A percentile compares a stretch with the other conserved stretches of the same genome.
Evolutionary conservation across 2,888 invertebrate species (phyloP).

Genomic region (Conchocele bisecta): DNA sequence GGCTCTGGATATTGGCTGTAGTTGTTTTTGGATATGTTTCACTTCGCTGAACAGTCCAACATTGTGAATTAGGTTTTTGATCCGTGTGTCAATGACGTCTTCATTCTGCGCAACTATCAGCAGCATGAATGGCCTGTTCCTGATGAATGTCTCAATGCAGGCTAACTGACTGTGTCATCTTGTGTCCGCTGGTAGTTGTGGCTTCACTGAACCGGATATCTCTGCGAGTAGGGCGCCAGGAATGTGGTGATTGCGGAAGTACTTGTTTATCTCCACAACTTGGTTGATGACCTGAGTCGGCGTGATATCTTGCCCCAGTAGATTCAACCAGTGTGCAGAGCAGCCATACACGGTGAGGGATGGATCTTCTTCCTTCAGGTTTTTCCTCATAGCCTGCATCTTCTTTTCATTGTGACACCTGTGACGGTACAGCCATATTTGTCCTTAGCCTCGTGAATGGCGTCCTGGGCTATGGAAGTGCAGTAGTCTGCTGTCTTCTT

Average conservation of each 20-base stretch:
- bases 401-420: conserved; percentile 36
- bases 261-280: conserved; percentile 36
- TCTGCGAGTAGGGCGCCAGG: conserved; percentile 15
- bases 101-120: conserved; percentile 36
- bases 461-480: conserved; percentile 21
- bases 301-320: conserved; percentile 37
- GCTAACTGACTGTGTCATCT: conserved; percentile 40
- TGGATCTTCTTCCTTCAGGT: conserved; percentile 11
- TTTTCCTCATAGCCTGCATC: conserved; percentile 24
- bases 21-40: conserved; percentile 33
- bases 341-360: conserved; percentile 26
- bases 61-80: conserved; percentile 40
- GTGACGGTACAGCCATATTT: conserved; percentile 27
- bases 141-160: conserved; percentile 21
- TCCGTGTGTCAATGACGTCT: conserved; percentile 36
- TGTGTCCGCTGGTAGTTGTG: conserved; percentile 29
- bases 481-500: conserved; percentile 40
- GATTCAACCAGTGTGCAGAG: conserved; percentile 36
- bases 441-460: conserved; percentile 25
- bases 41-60: conserved; percentile 39
- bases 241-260: conserved; percentile 37
- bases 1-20: conserved; percentile 18
- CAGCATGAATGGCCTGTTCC: conserved; percentile 20
- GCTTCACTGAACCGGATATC: conserved; percentile 19
- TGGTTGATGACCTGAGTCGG: conserved; percentile 30